Evolutionary conservation across 2,888 invertebrate species (phyloP).

Genomic region (Lepidochrysops patricia): DNA sequence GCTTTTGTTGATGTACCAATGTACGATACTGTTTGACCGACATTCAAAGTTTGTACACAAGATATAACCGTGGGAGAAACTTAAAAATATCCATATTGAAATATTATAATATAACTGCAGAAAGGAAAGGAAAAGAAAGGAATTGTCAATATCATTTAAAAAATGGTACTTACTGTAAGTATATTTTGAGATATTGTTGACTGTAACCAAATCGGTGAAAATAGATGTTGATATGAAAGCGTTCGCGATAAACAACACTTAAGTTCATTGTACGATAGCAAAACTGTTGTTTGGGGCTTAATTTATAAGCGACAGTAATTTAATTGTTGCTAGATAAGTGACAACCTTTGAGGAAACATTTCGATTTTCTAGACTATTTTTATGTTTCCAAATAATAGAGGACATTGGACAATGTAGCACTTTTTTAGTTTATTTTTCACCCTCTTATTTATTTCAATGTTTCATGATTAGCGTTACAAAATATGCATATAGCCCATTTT

Average conservation of each 20-base stretch:
- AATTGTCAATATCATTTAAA: too few species aligned
- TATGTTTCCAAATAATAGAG: too few species aligned
- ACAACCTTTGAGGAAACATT: not conserved
- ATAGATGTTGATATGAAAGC: not conserved
- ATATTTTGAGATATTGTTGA: not conserved
- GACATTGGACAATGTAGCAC: too few species aligned
- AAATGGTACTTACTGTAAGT: too few species aligned
- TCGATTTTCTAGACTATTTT: too few species aligned
- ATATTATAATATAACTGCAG: too few species aligned
- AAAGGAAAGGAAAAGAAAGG: too few species aligned
- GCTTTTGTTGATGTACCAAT: not conserved
- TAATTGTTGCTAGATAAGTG: too few species aligned
- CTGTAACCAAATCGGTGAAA: not conserved
- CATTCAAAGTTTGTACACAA: not conserved
- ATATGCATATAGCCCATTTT: not conserved
- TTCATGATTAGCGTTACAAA: not conserved
- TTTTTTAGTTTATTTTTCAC: too few species aligned
- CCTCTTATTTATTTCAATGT: too few species aligned
- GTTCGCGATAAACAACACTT: not conserved
- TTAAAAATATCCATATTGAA: too few species aligned
- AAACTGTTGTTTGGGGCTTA: not conserved
- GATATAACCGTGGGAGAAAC: not conserved
- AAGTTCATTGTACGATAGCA: conserved; percentile 7
- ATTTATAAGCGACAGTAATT: not conserved
- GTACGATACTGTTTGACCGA: too few species aligned